Evolutionary conservation across 1,140 invertebrate species (phyloP).

Genomic region (Cydia strobilella): DNA sequence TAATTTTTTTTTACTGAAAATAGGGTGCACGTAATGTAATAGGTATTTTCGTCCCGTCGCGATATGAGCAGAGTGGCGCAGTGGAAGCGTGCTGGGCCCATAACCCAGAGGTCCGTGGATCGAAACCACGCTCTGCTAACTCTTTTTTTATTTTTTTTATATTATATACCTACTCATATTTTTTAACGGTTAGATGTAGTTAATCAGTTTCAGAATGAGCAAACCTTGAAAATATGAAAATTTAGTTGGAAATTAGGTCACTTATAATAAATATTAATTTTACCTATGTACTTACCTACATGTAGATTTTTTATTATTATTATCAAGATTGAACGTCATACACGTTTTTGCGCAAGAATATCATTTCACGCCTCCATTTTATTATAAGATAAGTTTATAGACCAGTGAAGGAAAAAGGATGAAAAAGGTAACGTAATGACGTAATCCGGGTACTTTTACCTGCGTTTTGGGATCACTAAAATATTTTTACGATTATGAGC

Average conservation of each 20-base stretch:
- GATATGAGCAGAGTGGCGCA: slow-evolving; percentile 50
- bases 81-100: slow-evolving; percentile 38
- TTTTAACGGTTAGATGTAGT: neutral
- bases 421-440: neutral
- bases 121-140: slow-evolving; percentile 36
- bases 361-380: neutral
- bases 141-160: slow-evolving; percentile 17
- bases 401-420: neutral
- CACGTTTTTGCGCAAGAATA: too few species aligned
- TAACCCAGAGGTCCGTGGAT: slow-evolving; percentile 35
- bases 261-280: neutral
- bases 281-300: too few species aligned
- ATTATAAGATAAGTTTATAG: neutral
- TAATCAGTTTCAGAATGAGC: too few species aligned
- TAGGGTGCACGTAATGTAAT: neutral
- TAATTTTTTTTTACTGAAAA: too few species aligned
- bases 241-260: neutral
- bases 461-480: slow-evolving; percentile 6
- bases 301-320: too few species aligned
- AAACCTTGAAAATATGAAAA: too few species aligned
- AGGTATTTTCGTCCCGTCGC: neutral
- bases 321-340: too few species aligned
- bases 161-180: neutral
- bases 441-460: slow-evolving; percentile 1
- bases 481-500: slow-evolving; percentile 48